These are phyloP conservation scores for Acronicta aceris DNA, from an alignment of 2,888 invertebrate genomes.

Conservation along the genomic window DNA sequence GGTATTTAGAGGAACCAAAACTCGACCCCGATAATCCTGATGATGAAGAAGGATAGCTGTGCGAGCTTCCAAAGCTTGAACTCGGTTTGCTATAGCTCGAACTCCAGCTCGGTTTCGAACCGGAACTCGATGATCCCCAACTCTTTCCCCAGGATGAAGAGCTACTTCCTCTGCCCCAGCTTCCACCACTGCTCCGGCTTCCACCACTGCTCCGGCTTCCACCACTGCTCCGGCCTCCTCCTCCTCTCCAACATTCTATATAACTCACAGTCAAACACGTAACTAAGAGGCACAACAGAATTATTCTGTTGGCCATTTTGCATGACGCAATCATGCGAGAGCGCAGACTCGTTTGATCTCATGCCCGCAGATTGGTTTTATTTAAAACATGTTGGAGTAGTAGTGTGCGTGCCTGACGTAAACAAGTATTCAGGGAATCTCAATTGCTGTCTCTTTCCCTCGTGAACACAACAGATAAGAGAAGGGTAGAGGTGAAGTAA, in stretches of 20 bases:
- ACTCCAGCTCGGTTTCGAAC: constrained; percentile 43
- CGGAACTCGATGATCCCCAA: constrained; percentile 51
- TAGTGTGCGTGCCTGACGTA: constrained; percentile 58
- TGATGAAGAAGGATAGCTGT: constrained; percentile 41
- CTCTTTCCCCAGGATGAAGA: constrained; percentile 48
- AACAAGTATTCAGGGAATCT: constrained; percentile 59
- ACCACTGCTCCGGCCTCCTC: constrained; percentile 27
- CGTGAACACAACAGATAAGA: constrained; percentile 49
- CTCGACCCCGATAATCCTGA: constrained; percentile 53
- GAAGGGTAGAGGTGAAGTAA: constrained; percentile 61
- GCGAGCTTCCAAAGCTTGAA: constrained; percentile 32
- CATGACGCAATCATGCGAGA: constrained; percentile 51
- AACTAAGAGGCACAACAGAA: constrained; percentile 75
- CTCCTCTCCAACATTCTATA: constrained; percentile 61
- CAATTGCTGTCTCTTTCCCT: constrained; percentile 48
- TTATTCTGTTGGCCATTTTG: constrained; percentile 74
- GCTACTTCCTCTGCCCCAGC: constrained; percentile 40
- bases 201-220: constrained; percentile 54
- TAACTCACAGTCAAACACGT: constrained; percentile 64
- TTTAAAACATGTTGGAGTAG: constrained; percentile 52
- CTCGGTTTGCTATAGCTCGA: constrained; percentile 39
- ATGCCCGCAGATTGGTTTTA: constrained; percentile 55
- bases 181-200: constrained; percentile 49
- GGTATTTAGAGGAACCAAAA: constrained; percentile 18
- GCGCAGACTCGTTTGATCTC: constrained; percentile 56